A percentile compares a stretch with the other conserved stretches of the same genome.
These are phyloP conservation scores for Orchesellides sinensis DNA, from an alignment of 2,888 invertebrate species.

Conservation along the genomic window DNA sequence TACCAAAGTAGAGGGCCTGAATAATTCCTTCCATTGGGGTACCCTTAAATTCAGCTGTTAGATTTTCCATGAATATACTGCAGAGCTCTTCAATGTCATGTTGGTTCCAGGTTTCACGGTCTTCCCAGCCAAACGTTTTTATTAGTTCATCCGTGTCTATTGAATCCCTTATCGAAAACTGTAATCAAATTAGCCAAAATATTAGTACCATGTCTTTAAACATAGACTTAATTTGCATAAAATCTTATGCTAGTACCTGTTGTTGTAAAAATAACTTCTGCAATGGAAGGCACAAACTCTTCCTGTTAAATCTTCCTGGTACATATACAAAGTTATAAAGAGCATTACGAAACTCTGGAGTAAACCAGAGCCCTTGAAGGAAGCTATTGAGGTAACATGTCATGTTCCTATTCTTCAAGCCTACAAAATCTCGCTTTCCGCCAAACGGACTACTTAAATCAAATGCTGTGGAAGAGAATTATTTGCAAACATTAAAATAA, in stretches of 20 bases:
- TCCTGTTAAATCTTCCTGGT: slow-evolving; percentile 82
- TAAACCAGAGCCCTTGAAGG: slow-evolving; percentile 92
- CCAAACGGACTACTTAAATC: background rate
- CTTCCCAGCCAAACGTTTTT: slow-evolving; percentile 93
- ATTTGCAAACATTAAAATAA: background rate
- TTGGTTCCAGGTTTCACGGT: slow-evolving; percentile 93
- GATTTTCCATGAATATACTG: slow-evolving; percentile 92
- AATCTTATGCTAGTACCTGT: slow-evolving; percentile 79
- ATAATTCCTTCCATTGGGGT: slow-evolving; percentile 90
- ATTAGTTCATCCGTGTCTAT: slow-evolving; percentile 93
- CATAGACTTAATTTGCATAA: background rate
- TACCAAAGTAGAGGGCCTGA: slow-evolving; percentile 84
- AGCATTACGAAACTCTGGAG: slow-evolving; percentile 93
- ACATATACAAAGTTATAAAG: slow-evolving; percentile 87
- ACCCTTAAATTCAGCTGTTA: slow-evolving; percentile 89
- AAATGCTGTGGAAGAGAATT: background rate
- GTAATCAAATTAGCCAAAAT: slow-evolving; percentile 64
- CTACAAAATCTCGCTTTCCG: slow-evolving; percentile 79
- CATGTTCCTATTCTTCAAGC: slow-evolving; percentile 93
- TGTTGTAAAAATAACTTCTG: slow-evolving; percentile 90
- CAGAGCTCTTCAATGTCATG: slow-evolving; percentile 95
- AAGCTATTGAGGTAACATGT: slow-evolving; percentile 94
- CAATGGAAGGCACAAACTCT: slow-evolving; percentile 90
- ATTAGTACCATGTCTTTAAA: slow-evolving; percentile 1
- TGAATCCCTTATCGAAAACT: slow-evolving; percentile 87